These are phyloP conservation scores for Heliconius charithonia DNA, from an alignment of 2,888 invertebrate species.

Conservation along the genomic window DNA sequence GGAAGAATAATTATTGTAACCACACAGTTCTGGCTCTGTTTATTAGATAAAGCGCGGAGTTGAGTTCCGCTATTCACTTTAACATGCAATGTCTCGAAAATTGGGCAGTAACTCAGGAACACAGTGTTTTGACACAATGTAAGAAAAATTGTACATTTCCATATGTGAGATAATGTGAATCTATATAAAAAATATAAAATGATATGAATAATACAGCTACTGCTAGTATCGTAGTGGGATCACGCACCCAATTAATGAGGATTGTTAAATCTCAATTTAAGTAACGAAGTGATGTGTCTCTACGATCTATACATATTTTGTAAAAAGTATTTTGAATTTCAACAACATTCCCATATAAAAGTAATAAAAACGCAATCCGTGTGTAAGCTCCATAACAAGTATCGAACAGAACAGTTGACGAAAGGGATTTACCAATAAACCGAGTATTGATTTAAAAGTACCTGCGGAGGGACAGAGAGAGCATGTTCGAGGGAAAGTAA, in stretches of 20 bases:
- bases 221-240: too few relatives aligned
- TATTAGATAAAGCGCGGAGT: too few relatives aligned
- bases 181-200: background rate
- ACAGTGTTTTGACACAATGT: background rate
- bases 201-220: too few relatives aligned
- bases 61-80: too few relatives aligned
- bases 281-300: too few relatives aligned
- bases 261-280: too few relatives aligned
- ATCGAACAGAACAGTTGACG: conserved; percentile 44
- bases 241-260: too few relatives aligned
- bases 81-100: too few relatives aligned
- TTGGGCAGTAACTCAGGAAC: too few relatives aligned
- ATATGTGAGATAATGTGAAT: background rate
- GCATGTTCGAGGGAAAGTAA: conserved; percentile 27
- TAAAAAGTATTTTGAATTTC: background rate
- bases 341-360: background rate
- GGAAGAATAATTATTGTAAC: background rate
- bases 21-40: too few relatives aligned
- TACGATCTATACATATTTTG: too few relatives aligned
- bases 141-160: background rate
- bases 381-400: conserved; percentile 39
- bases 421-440: conserved; percentile 49
- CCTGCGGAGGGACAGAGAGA: conserved; percentile 45
- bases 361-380: conserved; percentile 32
- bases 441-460: conserved; percentile 51